These are phyloP conservation scores for Nysson spinosus DNA, from an alignment of 2,888 invertebrate species.

Conservation along the genomic window DNA sequence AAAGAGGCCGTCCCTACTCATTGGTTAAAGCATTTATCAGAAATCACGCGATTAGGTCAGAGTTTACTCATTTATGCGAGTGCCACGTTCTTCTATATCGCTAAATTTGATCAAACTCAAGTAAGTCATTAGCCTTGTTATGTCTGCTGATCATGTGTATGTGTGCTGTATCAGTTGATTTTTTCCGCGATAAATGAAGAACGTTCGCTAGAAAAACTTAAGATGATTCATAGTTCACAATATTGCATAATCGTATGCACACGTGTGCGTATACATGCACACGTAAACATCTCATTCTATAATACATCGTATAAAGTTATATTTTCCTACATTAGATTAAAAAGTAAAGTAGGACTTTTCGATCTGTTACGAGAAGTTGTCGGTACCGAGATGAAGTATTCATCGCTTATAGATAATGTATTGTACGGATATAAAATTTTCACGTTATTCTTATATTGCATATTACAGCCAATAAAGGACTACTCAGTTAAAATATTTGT, in stretches of 20 bases:
- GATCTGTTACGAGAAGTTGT: too few relatives aligned
- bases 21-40: constrained; percentile 42
- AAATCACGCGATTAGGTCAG: constrained; percentile 48
- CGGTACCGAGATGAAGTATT: constrained; percentile 16
- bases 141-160: constrained; percentile 20
- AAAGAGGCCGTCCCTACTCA: constrained; percentile 14
- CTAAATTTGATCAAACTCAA: constrained; percentile 7
- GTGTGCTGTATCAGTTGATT: constrained; percentile 14
- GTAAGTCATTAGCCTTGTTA: constrained; percentile 26
- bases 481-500: constrained; percentile 22
- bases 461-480: constrained; percentile 34
- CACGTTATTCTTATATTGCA: constrained; percentile 43
- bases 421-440: constrained; percentile 36
- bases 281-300: constrained; percentile 21
- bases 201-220: too few relatives aligned
- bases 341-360: constrained; percentile 7
- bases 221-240: background rate
- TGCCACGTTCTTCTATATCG: constrained; percentile 10
- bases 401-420: constrained; percentile 13
- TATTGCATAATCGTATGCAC: constrained; percentile 10
- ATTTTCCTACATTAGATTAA: constrained; percentile 19
- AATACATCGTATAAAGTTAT: constrained; percentile 15
- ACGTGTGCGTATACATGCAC: background rate
- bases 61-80: constrained; percentile 42
- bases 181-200: constrained; percentile 15